Evolutionary conservation across 2,888 invertebrate species (phyloP).

Genomic region (Zygaena filipendulae): DNA sequence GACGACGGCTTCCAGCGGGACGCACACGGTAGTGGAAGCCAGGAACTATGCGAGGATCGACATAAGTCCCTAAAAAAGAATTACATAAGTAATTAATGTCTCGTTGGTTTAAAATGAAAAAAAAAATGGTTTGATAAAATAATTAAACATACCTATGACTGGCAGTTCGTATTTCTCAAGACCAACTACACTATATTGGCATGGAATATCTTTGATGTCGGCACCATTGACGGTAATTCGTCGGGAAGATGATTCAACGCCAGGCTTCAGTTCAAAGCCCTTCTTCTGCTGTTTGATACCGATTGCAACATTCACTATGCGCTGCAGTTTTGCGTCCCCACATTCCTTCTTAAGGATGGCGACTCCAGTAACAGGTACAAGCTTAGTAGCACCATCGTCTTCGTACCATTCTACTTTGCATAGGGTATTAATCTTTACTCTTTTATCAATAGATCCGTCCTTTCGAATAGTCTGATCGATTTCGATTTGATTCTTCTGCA

Average conservation of each 20-base stretch:
- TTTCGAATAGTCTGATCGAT: slow-evolving; percentile 49
- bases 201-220: slow-evolving; percentile 74
- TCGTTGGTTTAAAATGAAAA: background rate
- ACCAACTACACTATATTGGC: slow-evolving; percentile 73
- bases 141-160: slow-evolving; percentile 77
- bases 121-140: background rate
- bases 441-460: slow-evolving; percentile 68
- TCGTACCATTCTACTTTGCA: slow-evolving; percentile 78
- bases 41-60: slow-evolving; percentile 76
- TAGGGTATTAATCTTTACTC: slow-evolving; percentile 69
- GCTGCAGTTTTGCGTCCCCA: slow-evolving; percentile 59
- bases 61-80: slow-evolving; percentile 73
- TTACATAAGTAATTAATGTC: too few species aligned
- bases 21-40: slow-evolving; percentile 80
- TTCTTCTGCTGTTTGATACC: slow-evolving; percentile 62
- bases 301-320: slow-evolving; percentile 69
- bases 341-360: slow-evolving; percentile 65
- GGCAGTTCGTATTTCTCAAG: slow-evolving; percentile 75
- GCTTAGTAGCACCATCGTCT: slow-evolving; percentile 69
- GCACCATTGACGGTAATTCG: slow-evolving; percentile 71
- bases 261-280: slow-evolving; percentile 72
- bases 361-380: slow-evolving; percentile 68
- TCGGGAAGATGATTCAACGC: slow-evolving; percentile 71
- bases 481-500: slow-evolving; percentile 59
- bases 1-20: slow-evolving; percentile 71